Percentiles rank a stretch among this genome's conserved stretches.
Evolutionary conservation across 2,797 vertebrate species (phyloP).

Genomic region (Eulemur albifrons): DNA sequence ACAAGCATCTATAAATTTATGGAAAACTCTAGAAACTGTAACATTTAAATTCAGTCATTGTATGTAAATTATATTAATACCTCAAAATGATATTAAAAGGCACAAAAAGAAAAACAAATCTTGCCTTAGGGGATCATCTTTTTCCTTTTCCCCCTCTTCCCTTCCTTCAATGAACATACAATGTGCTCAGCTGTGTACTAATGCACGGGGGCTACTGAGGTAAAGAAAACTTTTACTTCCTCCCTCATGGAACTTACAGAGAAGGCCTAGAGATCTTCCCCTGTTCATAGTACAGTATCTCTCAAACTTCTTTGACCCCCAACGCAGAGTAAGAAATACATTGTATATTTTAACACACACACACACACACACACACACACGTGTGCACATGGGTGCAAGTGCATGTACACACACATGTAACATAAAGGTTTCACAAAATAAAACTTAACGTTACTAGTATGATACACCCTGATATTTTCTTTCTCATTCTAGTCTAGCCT

Average conservation of each 20-base stretch:
- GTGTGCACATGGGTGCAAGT: neutral
- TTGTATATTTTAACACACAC: neutral
- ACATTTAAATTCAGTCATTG: neutral
- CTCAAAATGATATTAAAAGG: neutral
- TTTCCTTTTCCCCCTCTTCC: neutral
- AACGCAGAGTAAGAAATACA: neutral
- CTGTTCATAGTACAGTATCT: neutral
- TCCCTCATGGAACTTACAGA: neutral
- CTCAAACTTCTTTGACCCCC: neutral
- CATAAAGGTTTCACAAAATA: conserved; percentile 27
- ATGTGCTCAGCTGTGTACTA: neutral
- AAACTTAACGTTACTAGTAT: neutral
- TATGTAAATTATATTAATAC: neutral
- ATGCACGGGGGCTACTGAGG: neutral
- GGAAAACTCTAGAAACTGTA: neutral
- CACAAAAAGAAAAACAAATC: neutral
- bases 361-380: neutral
- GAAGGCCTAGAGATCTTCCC: neutral
- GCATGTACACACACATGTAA: neutral
- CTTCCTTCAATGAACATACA: neutral
- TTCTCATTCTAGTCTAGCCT: neutral
- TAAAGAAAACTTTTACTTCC: neutral
- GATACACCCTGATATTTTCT: neutral
- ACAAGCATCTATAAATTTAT: neutral
- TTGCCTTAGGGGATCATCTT: neutral